phyloP scores from a whole-genome alignment of 92 coral and sea anemone genomes.

The Scolanthus callimorphus region DNA sequence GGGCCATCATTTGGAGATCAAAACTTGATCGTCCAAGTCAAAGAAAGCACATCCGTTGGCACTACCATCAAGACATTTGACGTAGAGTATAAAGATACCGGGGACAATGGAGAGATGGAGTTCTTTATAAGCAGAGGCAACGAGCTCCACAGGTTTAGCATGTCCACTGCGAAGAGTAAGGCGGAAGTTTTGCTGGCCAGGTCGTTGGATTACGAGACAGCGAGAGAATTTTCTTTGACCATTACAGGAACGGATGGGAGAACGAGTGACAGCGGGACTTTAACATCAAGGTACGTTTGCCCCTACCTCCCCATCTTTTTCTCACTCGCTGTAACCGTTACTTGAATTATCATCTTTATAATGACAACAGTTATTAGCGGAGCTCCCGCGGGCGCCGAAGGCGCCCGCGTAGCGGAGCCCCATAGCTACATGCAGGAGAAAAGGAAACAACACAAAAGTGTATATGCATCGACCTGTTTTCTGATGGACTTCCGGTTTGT shows the following conservation, averaged over 20 bases:
- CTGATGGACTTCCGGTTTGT: too few species aligned
- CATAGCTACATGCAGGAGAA: too few species aligned
- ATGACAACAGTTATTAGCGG: too few species aligned
- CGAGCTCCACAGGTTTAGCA: conserved; percentile 44
- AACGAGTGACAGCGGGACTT: conserved; percentile 28
- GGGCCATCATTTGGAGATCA: conserved; percentile 49
- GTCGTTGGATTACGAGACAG: conserved; percentile 57
- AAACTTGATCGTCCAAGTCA: conserved; percentile 44
- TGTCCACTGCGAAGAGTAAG: conserved; percentile 36
- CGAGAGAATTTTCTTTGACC: conserved; percentile 38
- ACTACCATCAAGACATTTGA: conserved; percentile 21
- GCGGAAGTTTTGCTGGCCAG: conserved; percentile 25
- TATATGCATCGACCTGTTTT: too few species aligned
- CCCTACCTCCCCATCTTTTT: too few species aligned
- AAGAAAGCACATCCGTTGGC: conserved; percentile 58
- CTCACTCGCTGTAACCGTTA: too few species aligned
- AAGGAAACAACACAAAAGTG: too few species aligned
- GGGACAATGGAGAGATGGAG: conserved; percentile 27
- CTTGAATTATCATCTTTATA: too few species aligned
- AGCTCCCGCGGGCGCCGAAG: too few species aligned
- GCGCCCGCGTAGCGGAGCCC: too few species aligned
- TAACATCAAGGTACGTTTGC: conserved; percentile 72
- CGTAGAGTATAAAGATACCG: conserved; percentile 64
- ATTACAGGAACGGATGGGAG: conserved; percentile 54
- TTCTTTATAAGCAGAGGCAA: conserved; percentile 78